Evolutionary conservation across 2,888 invertebrate species (phyloP).

Genomic region (Pasiphila rectangulata): DNA sequence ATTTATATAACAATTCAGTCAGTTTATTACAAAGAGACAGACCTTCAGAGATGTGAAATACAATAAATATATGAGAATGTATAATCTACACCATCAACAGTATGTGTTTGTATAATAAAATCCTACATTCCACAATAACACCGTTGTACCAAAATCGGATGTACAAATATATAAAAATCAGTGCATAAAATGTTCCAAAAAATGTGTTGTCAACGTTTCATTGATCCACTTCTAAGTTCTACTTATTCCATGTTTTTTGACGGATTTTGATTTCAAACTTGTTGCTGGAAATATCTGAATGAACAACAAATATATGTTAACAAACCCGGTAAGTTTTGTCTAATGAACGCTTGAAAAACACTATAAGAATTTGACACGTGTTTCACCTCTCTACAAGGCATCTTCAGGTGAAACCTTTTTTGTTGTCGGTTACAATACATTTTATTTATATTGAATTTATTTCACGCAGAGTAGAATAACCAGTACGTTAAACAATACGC

Average conservation of each 20-base stretch:
- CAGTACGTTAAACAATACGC: no score
- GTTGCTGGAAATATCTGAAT: no score
- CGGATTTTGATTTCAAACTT: constrained; percentile 16
- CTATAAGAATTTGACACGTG: no score
- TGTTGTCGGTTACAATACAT: no score
- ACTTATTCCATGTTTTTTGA: constrained; percentile 29
- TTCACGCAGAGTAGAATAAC: no score
- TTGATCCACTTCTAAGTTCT: constrained; percentile 47
- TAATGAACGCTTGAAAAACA: no score
- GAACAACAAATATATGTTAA: no score
- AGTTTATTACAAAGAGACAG: not conserved
- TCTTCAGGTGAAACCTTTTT: no score
- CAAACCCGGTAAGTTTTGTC: no score
- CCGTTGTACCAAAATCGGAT: constrained; percentile 63
- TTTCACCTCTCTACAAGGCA: no score
- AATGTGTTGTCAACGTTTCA: constrained; percentile 64
- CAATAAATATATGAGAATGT: not conserved
- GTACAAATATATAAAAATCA: constrained; percentile 76
- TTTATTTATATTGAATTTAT: no score
- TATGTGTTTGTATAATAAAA: constrained; percentile 31
- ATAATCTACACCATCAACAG: constrained; percentile 32
- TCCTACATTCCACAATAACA: constrained; percentile 61
- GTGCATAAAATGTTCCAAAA: constrained; percentile 78
- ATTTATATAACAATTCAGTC: constrained; percentile 1
- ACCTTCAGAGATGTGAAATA: not conserved